A percentile compares a stretch with the other conserved stretches of the same genome.
These are phyloP conservation scores for Scolopax bukidnonensis DNA, from an alignment of 2,797 vertebrate species.

Conservation along the genomic window DNA sequence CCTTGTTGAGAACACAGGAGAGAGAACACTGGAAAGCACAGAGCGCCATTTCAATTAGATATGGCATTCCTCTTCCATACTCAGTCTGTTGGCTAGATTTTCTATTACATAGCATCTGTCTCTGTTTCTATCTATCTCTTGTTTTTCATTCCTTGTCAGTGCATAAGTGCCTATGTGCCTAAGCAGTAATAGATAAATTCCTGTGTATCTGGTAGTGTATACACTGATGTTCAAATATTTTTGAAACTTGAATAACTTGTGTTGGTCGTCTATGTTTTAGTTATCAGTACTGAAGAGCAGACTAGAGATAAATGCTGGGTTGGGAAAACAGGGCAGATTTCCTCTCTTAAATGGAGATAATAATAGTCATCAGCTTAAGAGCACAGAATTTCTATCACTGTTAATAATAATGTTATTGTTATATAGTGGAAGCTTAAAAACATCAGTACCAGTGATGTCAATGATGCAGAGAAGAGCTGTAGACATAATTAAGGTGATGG, in stretches of 20 bases:
- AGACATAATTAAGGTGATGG: background rate
- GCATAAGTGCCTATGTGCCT: background rate
- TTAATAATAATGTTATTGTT: constrained; percentile 15
- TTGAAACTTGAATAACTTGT: background rate
- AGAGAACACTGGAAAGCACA: background rate
- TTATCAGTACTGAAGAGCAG: background rate
- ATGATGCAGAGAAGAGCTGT: background rate
- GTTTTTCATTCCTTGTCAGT: background rate
- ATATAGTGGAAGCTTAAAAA: background rate
- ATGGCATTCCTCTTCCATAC: background rate
- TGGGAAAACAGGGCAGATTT: constrained; percentile 17
- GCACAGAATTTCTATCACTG: background rate
- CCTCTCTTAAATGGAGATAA: background rate
- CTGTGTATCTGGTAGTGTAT: background rate
- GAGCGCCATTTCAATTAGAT: constrained; percentile 21
- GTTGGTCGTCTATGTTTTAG: background rate
- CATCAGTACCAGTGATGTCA: background rate
- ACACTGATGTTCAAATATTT: background rate
- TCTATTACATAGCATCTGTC: background rate
- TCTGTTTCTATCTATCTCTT: background rate
- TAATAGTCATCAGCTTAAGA: background rate
- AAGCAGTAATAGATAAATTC: background rate
- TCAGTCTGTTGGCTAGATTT: constrained; percentile 14
- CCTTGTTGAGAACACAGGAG: background rate
- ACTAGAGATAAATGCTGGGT: background rate